A percentile compares a stretch with the other conserved stretches of the same genome.
Evolutionary conservation across 1,140 invertebrate species (phyloP).

Genomic region (Eumeta japonica): DNA sequence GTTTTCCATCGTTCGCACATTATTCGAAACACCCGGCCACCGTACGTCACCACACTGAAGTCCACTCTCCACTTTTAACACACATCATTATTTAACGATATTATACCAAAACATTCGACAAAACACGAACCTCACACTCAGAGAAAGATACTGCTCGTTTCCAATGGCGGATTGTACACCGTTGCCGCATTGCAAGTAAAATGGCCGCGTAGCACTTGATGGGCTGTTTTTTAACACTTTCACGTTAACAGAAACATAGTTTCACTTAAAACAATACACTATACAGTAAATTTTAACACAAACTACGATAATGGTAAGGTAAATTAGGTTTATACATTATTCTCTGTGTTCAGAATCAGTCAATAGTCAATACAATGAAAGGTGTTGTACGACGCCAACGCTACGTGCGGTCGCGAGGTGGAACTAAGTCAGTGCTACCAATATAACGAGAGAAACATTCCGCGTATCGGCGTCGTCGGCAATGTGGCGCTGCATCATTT

Average conservation of each 20-base stretch:
- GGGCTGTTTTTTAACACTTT: conserved; percentile 52
- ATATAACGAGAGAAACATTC: conserved; percentile 39
- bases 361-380: conserved; percentile 67
- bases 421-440: conserved; percentile 51
- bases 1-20: conserved; percentile 71
- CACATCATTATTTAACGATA: conserved; percentile 50
- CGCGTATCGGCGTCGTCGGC: conserved; percentile 50
- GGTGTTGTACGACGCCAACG: conserved; percentile 58
- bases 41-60: conserved; percentile 57
- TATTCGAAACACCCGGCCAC: conserved; percentile 59
- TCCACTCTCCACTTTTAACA: conserved; percentile 57
- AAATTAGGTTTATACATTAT: conserved; percentile 62
- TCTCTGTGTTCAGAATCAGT: conserved; percentile 56
- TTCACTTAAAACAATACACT: conserved; percentile 54
- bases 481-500: conserved; percentile 41
- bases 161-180: conserved; percentile 69
- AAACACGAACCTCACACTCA: conserved; percentile 59
- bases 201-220: conserved; percentile 64
- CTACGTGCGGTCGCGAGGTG: conserved; percentile 55
- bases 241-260: conserved; percentile 54
- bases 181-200: conserved; percentile 70
- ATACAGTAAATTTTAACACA: conserved; percentile 51
- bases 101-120: conserved; percentile 48
- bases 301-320: conserved; percentile 57
- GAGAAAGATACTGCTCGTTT: conserved; percentile 64